These are phyloP conservation scores for Cataglyphis rosenhaueri DNA, from an alignment of 2,888 invertebrate genomes.

Conservation along the genomic window DNA sequence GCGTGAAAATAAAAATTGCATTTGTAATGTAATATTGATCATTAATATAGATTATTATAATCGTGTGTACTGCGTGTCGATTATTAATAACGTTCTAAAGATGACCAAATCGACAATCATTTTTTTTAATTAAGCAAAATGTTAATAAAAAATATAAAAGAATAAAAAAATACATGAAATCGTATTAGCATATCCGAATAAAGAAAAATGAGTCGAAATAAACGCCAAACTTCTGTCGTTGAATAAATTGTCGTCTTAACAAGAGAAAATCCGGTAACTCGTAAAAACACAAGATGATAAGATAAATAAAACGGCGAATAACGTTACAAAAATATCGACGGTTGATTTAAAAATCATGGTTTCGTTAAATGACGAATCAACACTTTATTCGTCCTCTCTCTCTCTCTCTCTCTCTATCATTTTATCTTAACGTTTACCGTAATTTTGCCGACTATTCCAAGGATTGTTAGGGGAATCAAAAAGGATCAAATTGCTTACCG, in stretches of 20 bases:
- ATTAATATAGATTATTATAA: not conserved
- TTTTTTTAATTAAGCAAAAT: not conserved
- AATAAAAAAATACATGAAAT: not conserved
- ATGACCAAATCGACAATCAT: not conserved
- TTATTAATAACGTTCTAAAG: not conserved
- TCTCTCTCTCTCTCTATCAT: conserved; percentile 60
- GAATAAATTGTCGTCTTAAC: not conserved
- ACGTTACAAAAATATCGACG: conserved; percentile 48
- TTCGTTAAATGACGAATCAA: conserved; percentile 68
- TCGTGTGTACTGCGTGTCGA: not conserved
- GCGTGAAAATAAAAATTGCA: not conserved
- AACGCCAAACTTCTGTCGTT: conserved; percentile 23
- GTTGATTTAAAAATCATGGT: conserved; percentile 55
- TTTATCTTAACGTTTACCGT: conserved; percentile 71
- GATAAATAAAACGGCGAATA: conserved; percentile 53
- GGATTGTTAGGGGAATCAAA: conserved; percentile 66
- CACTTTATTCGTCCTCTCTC: conserved; percentile 70
- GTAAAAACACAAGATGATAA: conserved; percentile 41
- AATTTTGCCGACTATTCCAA: conserved; percentile 63
- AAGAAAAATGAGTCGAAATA: not conserved
- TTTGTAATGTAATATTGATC: not conserved
- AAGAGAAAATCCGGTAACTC: not conserved
- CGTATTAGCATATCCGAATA: not conserved
- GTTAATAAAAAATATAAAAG: not conserved
- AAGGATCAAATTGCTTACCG: conserved; percentile 19